Evolutionary conservation across 2,113 vertebrate genomes (phyloP), one percentile per base, ranked within the genome.

Genomic region (Pangasianodon gigas): DNA sequence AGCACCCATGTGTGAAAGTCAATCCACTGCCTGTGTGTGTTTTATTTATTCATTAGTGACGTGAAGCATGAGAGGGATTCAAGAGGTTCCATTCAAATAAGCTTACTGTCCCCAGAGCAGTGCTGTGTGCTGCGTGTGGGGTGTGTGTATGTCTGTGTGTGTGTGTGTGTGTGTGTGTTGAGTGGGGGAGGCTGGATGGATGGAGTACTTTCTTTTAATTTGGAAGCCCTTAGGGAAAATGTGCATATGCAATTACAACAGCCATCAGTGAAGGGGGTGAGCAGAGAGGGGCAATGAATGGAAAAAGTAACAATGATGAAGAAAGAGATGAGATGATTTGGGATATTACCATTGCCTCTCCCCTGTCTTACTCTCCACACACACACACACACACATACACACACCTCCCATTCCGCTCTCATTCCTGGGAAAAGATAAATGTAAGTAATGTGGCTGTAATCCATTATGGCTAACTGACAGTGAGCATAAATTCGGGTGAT

Each of bases 21-120:
- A 95, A 95, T 95, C 94, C 94, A 94, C 92, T 93, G 93, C 93
- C 93, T 94, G 93, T 93, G 93, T 95, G 94, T 95, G 94, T 95
- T 95, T 95, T 96, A 96, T 95, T 96, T 96, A 95, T 95, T 96
- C 94, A 96, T 96, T 95, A 96, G 95, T 95, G 94, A 96, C 95
- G 95, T 91, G 83, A 91, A 74, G 94, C 94, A 94, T 93, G 93
- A 90, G 85, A 90, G 87, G 87, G 87, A 90, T 79, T 89, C 80
- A 62, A 88, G 80, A 86, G 86, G 93, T 94, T 94, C 94, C 94
- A 95, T 95, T 96, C 93, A 95, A 95, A 95, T 95, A 95, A 95
- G 93, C 95, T 94, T 91, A 91, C 94, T 93, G 92, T 96, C 94
- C 95, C 95, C 75, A 88, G 93, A 95, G 95, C 93, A 84, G 86